Percentiles rank a stretch among this genome's conserved stretches.
Conservation (phyloP, 2,113 vertebrate species). For the Phylloscopus trochiloides region DNA sequence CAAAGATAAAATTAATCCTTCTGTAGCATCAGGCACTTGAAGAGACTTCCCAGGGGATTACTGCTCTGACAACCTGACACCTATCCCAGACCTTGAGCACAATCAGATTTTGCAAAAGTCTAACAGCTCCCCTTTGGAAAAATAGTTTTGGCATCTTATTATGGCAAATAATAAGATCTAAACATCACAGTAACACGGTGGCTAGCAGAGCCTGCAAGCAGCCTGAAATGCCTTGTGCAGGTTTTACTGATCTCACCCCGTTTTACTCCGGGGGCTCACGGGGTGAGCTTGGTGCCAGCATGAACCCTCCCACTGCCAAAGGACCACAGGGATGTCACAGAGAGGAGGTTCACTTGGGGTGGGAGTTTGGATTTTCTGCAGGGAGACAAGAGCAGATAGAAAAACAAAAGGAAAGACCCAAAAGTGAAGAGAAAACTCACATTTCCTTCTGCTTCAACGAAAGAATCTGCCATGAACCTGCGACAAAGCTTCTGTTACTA, state of each 20-base stretch:
- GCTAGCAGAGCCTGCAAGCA: neutral
- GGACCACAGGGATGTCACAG: fast-evolving
- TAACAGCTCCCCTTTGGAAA: neutral
- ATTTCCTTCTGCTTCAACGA: neutral
- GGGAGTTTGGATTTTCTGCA: neutral
- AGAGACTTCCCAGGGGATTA: neutral
- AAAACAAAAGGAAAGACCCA: neutral
- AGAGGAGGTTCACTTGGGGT: neutral
- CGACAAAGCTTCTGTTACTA: neutral
- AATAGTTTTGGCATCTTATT: neutral
- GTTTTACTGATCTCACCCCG: neutral
- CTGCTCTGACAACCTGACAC: neutral
- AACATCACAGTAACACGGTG: fast-evolving
- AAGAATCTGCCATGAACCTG: neutral
- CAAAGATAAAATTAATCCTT: neutral
- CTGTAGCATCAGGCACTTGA: neutral
- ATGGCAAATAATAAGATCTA: neutral
- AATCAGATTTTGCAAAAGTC: neutral
- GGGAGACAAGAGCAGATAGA: neutral
- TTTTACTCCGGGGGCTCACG: neutral
- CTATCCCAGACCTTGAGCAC: neutral
- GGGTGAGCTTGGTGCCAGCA: neutral
- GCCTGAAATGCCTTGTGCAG: neutral
- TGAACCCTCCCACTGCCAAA: neutral
- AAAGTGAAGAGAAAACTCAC: neutral